A percentile compares a stretch with the other conserved stretches of the same genome.
Evolutionary conservation across 2,888 invertebrate genomes (phyloP).

Genomic region (Spodoptera picta): DNA sequence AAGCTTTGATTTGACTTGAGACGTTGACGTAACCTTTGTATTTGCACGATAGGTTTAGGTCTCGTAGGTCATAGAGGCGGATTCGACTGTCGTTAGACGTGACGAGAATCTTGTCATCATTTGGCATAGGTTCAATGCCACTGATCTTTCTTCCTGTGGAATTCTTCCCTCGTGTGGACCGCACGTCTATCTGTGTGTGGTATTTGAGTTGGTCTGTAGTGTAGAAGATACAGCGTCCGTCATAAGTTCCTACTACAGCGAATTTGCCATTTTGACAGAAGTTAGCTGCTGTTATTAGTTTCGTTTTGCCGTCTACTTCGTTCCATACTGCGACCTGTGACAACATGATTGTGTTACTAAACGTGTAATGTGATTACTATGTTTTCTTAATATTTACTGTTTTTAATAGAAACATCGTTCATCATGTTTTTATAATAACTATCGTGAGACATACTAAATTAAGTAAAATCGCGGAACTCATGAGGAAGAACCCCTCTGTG

Average conservation of each 20-base stretch:
- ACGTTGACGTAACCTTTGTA: constrained; percentile 97
- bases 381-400: no score
- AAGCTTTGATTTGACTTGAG: constrained; percentile 99
- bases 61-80: constrained; percentile 97
- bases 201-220: constrained; percentile 99
- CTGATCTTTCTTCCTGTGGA: constrained; percentile 98
- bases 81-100: constrained; percentile 99
- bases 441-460: no score
- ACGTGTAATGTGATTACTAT: neutral
- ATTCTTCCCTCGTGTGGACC: constrained; percentile 98
- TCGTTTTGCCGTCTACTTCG: constrained; percentile 97
- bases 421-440: no score
- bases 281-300: constrained; percentile 98
- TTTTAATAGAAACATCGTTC: no score
- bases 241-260: constrained; percentile 99
- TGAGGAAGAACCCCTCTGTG: no score
- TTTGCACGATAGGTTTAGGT: constrained; percentile 98
- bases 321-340: constrained; percentile 97
- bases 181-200: constrained; percentile 98
- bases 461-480: no score
- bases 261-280: constrained; percentile 99
- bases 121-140: constrained; percentile 98
- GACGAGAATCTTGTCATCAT: constrained; percentile 98
- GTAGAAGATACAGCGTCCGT: constrained; percentile 99
- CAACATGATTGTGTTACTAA: neutral